Evolutionary conservation across 2,888 invertebrate genomes (phyloP), one percentile per base, ranked within the genome.

Genomic region (Hypsopygia costalis): DNA sequence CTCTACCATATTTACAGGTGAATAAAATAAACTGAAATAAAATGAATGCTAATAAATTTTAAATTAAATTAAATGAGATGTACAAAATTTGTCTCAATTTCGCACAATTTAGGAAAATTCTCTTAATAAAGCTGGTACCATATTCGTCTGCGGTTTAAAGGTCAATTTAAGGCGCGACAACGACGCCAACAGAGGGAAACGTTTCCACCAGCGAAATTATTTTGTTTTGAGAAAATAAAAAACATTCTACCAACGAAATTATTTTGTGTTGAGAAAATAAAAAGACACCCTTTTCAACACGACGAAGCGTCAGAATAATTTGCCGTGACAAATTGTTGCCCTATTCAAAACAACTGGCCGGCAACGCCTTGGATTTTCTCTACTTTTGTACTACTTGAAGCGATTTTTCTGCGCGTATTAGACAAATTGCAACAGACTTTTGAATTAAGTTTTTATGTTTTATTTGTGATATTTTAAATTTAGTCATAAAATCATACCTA

Each of bases 261-360:
- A 46, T 46, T 44, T 43, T 40, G 36, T 32, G 41, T 44, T 50
- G 29, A 35, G 47, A 47, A 49, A 43, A 49, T 52, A 62, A 55
- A 58, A 57, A 52, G 57, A 55, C 65, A 72, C 68, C 73, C 73
- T 75, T 72, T 74, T 75, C 69, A 69, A 60, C 60, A 57, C 64
- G 57, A 60, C 52, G 56, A 58, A 64, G 61, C 61, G 64, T 63
- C 67, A 72, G 75, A 75, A 78, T 78, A 79, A 79, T 77, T 78
- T 76, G 74, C 65, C 62, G 66, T 72, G 77, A 78, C 77, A 76
- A 79, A 78, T 79, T 66, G 74, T 58, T 58, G 60, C 55, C 66
- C 71, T 62, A 74, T 77, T 77, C 74, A 71, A 70, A 76, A 73
- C 71, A 76, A 72, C 63, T 61, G 56, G 45, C 51, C 55, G 64